phyloP scores from a whole-genome alignment of 30 jellyfish, hydroid and myxozoan genomes.

The Hydractinia echinata region DNA sequence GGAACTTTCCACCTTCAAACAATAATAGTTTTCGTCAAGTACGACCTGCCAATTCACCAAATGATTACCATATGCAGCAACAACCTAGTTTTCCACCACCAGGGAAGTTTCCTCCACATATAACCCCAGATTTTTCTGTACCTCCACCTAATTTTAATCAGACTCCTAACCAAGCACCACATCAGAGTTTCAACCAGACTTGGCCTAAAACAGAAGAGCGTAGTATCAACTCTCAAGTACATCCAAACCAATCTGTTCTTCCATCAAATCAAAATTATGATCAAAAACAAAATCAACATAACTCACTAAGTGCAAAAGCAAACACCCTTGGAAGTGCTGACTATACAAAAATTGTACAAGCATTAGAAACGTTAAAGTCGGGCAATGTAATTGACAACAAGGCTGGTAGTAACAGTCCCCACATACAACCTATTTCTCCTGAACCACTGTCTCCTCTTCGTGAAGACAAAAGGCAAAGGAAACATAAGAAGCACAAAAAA shows the following conservation, averaged over 20 bases:
- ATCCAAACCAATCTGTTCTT: neutral
- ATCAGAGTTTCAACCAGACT: neutral
- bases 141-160: conserved; percentile 13
- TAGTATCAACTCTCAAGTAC: neutral
- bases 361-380: conserved; percentile 30
- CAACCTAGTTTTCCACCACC: conserved; percentile 7
- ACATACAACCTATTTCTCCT: neutral
- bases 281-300: neutral
- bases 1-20: neutral
- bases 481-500: conserved; percentile 16
- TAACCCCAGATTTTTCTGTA: conserved; percentile 3
- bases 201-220: neutral
- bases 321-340: conserved; percentile 26
- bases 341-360: conserved; percentile 34
- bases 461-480: neutral
- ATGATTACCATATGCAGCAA: neutral
- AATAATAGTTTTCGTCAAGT: neutral
- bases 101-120: neutral
- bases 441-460: conserved; percentile 34
- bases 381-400: conserved; percentile 1
- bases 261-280: neutral
- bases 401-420: neutral
- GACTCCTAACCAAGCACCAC: neutral
- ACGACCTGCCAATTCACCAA: neutral
- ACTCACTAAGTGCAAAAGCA: conserved; percentile 6